Conservation (phyloP, 2,888 invertebrate species). For the Stenolophus ochropezus region DNA sequence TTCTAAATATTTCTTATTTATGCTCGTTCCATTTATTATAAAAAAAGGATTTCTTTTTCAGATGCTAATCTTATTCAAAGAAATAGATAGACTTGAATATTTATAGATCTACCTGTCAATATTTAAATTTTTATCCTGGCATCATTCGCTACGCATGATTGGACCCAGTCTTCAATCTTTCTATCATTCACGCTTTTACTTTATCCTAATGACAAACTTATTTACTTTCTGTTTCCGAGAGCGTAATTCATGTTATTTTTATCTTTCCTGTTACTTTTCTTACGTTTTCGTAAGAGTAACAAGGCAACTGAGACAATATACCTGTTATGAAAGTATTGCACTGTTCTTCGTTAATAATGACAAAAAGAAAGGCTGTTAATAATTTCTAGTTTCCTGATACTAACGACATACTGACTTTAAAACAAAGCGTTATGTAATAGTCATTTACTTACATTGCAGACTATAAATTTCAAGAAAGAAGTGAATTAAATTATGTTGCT, state of each 20-base stretch:
- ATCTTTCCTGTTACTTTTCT: conserved; percentile 40
- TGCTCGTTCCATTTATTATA: too few relatives aligned
- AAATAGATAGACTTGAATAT: too few relatives aligned
- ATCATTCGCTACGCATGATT: background rate
- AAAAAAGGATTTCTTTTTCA: too few relatives aligned
- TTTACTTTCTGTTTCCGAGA: conserved; percentile 39
- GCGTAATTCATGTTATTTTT: conserved; percentile 42
- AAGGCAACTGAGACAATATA: conserved; percentile 2
- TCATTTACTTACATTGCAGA: background rate
- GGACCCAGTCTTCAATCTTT: background rate
- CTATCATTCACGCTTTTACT: conserved; percentile 29
- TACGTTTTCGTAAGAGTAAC: conserved; percentile 13
- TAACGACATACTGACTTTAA: conserved; percentile 7
- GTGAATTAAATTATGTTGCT: background rate
- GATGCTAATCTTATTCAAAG: too few relatives aligned
- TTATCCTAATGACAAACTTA: conserved; percentile 30
- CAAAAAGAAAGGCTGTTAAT: conserved; percentile 24
- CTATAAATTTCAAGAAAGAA: background rate
- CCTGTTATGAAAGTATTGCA: conserved; percentile 33
- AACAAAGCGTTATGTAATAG: conserved; percentile 14
- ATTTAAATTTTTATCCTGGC: background rate
- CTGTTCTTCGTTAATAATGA: conserved; percentile 11
- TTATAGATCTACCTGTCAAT: background rate
- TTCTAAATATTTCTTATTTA: too few relatives aligned
- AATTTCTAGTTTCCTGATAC: conserved; percentile 13